These are phyloP conservation scores for Platycheirus albimanus DNA, from an alignment of 2,888 invertebrate species.

Conservation along the genomic window DNA sequence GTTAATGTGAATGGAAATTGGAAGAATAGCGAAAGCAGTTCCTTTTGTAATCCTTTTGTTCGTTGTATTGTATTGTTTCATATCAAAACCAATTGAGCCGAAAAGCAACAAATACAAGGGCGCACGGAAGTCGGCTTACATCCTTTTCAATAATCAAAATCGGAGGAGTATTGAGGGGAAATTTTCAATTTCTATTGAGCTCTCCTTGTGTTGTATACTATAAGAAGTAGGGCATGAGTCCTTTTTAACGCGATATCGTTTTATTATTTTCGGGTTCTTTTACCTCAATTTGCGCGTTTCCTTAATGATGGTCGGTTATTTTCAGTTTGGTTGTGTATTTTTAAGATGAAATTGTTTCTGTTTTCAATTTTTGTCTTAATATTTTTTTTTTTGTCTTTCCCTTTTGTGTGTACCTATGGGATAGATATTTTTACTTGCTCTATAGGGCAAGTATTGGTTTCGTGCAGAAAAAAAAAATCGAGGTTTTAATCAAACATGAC, in stretches of 20 bases:
- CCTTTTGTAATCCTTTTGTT: constrained; percentile 14
- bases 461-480: too few species aligned
- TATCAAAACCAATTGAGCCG: constrained; percentile 30
- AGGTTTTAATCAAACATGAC: too few species aligned
- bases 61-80: constrained; percentile 52
- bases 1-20: background rate
- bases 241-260: constrained; percentile 66
- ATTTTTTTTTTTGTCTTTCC: background rate
- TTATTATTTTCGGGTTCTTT: constrained; percentile 61
- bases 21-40: background rate
- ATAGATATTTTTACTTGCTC: too few species aligned
- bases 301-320: constrained; percentile 56
- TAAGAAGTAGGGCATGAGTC: constrained; percentile 42
- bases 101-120: constrained; percentile 16
- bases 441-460: too few species aligned
- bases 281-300: constrained; percentile 67
- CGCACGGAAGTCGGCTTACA: constrained; percentile 43
- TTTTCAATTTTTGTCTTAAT: background rate
- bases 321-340: constrained; percentile 19
- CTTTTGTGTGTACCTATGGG: too few species aligned
- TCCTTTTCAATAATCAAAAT: constrained; percentile 65
- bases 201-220: constrained; percentile 15
- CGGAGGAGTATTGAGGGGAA: constrained; percentile 33
- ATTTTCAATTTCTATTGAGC: constrained; percentile 39
- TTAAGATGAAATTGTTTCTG: constrained; percentile 26